Evolutionary conservation across 2,888 invertebrate genomes (phyloP).

Genomic region (Ochlodes sylvanus): DNA sequence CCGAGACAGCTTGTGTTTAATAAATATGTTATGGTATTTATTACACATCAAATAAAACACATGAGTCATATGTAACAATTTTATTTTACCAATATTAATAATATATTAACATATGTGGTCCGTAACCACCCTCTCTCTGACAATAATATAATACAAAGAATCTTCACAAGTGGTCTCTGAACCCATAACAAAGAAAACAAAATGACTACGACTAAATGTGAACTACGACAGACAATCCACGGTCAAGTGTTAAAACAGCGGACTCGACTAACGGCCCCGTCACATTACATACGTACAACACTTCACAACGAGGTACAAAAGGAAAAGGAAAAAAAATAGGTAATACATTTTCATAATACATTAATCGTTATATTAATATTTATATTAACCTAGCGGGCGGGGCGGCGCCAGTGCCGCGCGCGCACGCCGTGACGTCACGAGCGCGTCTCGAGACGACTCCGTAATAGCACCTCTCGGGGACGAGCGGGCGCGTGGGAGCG

Average conservation of each 20-base stretch:
- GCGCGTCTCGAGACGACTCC: neutral
- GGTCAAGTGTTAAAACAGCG: slow-evolving; percentile 63
- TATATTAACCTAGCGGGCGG: slow-evolving; percentile 60
- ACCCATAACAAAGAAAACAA: slow-evolving; percentile 83
- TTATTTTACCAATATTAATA: slow-evolving; percentile 85
- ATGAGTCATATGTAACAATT: slow-evolving; percentile 80
- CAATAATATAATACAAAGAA: slow-evolving; percentile 84
- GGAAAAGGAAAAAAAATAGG: slow-evolving; percentile 58
- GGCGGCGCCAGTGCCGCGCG: slow-evolving; percentile 52
- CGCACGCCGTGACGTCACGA: slow-evolving; percentile 10
- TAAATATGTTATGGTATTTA: too few species aligned
- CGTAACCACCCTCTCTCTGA: slow-evolving; percentile 80
- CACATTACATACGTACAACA: slow-evolving; percentile 64
- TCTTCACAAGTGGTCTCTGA: slow-evolving; percentile 78
- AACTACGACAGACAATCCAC: slow-evolving; percentile 52
- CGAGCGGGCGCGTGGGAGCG: slow-evolving; percentile 15
- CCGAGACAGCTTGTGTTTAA: too few species aligned
- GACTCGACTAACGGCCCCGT: slow-evolving; percentile 59
- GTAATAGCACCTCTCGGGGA: slow-evolving; percentile 40
- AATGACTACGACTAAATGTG: slow-evolving; percentile 63
- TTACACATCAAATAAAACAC: slow-evolving; percentile 54
- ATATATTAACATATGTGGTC: slow-evolving; percentile 85
- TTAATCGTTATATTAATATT: slow-evolving; percentile 59
- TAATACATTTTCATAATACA: slow-evolving; percentile 74
- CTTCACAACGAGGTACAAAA: slow-evolving; percentile 75